Conservation (phyloP, 2,113 vertebrate genomes). For the Strigops habroptila region DNA sequence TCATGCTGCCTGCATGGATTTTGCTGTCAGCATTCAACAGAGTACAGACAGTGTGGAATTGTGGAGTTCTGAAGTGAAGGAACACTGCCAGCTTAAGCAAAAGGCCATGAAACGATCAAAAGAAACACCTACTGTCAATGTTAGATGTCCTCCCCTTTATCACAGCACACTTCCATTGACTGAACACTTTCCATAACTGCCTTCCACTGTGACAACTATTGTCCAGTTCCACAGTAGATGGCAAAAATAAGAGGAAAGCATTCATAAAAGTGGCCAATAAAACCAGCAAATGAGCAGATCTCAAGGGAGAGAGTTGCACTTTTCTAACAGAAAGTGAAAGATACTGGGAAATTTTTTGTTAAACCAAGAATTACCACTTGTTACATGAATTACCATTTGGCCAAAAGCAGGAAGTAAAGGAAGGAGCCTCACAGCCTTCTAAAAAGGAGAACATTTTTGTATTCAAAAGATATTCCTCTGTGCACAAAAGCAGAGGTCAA, state of each 20-base stretch:
- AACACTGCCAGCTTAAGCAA: neutral
- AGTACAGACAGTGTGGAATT: neutral
- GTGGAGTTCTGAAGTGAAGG: neutral
- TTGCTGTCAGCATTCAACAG: neutral
- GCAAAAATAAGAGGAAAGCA: neutral
- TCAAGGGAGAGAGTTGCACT: neutral
- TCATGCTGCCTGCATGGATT: neutral
- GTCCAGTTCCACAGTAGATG: neutral
- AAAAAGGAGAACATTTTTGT: neutral
- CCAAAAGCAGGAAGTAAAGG: neutral
- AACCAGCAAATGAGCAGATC: neutral
- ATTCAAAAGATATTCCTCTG: neutral
- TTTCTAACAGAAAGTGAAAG: neutral
- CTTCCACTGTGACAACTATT: neutral
- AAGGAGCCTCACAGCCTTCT: neutral
- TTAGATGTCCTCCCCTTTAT: neutral
- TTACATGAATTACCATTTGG: neutral
- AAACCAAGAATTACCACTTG: neutral
- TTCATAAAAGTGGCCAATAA: neutral
- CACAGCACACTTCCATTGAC: neutral
- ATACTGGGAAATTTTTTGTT: neutral
- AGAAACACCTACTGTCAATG: neutral
- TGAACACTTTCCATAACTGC: neutral
- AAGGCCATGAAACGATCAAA: neutral
- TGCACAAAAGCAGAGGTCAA: neutral